These are phyloP conservation scores for Crotalus viridis DNA, from an alignment of 2,113 vertebrate species.

Conservation along the genomic window DNA sequence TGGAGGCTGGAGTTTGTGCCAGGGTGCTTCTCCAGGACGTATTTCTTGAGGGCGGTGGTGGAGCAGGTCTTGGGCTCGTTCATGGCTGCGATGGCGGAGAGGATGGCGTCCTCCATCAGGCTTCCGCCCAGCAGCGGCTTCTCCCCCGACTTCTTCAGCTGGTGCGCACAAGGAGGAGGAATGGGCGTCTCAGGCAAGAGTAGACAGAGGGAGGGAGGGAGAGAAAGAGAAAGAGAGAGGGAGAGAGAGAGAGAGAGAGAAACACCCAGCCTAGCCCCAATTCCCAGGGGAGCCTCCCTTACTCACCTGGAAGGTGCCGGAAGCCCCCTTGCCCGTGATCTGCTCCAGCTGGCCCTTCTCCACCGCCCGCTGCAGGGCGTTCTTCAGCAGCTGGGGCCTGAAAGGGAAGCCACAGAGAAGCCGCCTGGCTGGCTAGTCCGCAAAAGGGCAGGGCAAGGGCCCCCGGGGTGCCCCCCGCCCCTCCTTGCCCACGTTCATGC, in stretches of 20 bases:
- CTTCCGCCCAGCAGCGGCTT: constrained; percentile 87
- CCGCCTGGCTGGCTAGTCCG: background rate
- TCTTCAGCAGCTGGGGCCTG: constrained; percentile 92
- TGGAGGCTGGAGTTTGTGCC: constrained; percentile 85
- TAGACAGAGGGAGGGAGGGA: rapidly evolving
- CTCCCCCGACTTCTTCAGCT: constrained; percentile 93
- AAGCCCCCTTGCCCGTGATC: constrained; percentile 96
- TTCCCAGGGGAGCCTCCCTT: constrained; percentile 19
- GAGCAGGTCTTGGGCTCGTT: constrained; percentile 98
- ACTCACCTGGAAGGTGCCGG: constrained; percentile 95
- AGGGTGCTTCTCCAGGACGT: constrained; percentile 88
- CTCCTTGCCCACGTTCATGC: background rate
- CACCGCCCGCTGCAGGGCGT: constrained; percentile 89
- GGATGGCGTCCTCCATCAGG: constrained; percentile 90
- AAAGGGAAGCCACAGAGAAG: constrained; percentile 34
- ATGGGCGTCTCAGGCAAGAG: background rate
- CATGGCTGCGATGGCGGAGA: constrained; percentile 95
- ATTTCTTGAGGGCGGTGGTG: constrained; percentile 89
- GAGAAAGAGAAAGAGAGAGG: no score
- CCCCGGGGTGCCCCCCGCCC: background rate
- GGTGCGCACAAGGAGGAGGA: constrained; percentile 47
- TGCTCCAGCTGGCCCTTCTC: constrained; percentile 94
- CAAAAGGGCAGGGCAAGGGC: background rate
- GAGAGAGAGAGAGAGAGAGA: no score
- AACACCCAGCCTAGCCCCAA: background rate